Evolutionary conservation across 2,113 vertebrate species (phyloP).

Genomic region (Sinocyclocheilus anshuiensis): DNA sequence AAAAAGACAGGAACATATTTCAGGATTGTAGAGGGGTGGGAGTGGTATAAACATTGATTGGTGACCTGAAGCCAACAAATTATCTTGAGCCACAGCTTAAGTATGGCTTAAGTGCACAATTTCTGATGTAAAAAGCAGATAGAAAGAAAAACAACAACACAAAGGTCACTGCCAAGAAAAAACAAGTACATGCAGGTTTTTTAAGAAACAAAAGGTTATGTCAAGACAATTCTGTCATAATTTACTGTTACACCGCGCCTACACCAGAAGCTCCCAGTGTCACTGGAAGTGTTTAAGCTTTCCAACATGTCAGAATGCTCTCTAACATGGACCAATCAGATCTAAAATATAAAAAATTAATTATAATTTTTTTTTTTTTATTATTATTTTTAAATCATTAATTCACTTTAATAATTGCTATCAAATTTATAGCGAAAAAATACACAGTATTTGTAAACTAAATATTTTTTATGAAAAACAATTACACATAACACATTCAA

Average conservation of each 20-base stretch:
- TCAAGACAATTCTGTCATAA: not conserved
- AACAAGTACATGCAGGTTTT: not conserved
- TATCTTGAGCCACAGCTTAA: not conserved
- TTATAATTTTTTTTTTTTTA: not conserved
- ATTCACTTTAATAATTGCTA: not conserved
- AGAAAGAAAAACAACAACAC: not conserved
- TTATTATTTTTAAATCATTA: too few relatives aligned
- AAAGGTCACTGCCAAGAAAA: not conserved
- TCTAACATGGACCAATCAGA: not conserved
- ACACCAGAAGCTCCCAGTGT: not conserved
- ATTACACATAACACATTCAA: not conserved
- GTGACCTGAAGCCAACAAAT: not conserved
- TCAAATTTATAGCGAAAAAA: not conserved
- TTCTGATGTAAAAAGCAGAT: not conserved
- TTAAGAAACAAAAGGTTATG: conserved; percentile 8
- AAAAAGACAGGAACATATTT: conserved; percentile 17
- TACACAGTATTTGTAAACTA: not conserved
- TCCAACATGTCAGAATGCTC: not conserved
- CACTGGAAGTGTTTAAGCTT: not conserved
- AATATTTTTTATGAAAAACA: not conserved
- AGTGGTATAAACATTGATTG: not conserved
- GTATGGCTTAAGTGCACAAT: not conserved
- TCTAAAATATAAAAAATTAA: not conserved
- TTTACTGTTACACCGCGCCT: not conserved
- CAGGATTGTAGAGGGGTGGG: not conserved